A percentile compares a stretch with the other conserved stretches of the same genome.
Evolutionary conservation across 2,113 vertebrate species (phyloP).

Genomic region (Ardeotis arabs): DNA sequence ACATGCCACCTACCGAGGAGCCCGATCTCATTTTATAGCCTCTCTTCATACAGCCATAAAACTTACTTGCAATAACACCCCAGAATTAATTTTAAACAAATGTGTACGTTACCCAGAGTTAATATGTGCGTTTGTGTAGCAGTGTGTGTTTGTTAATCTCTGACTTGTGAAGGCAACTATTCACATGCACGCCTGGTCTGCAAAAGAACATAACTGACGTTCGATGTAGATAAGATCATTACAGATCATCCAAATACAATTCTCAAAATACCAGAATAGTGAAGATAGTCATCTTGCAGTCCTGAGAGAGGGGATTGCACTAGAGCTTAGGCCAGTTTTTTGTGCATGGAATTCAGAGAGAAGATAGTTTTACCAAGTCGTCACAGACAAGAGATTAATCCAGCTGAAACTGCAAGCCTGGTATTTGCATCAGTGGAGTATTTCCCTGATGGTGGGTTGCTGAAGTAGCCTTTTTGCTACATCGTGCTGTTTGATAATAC

Average conservation of each 20-base stretch:
- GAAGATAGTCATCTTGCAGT: background rate
- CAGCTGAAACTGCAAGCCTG: background rate
- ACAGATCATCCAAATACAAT: background rate
- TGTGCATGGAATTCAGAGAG: background rate
- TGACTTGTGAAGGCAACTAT: background rate
- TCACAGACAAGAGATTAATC: background rate
- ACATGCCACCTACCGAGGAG: constrained; percentile 22
- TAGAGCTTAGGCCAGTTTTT: background rate
- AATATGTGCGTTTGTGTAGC: background rate
- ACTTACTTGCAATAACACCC: background rate
- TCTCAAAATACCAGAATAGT: background rate
- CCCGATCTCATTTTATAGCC: constrained; percentile 20
- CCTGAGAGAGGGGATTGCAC: background rate
- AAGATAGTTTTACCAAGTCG: background rate
- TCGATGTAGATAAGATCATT: background rate
- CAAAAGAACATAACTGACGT: background rate
- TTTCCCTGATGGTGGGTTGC: background rate
- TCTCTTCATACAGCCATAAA: constrained; percentile 16
- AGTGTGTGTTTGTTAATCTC: background rate
- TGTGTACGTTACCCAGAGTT: background rate
- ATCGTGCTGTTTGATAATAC: background rate
- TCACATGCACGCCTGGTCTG: background rate
- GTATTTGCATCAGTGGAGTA: background rate
- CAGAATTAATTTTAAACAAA: constrained; percentile 44
- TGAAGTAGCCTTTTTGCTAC: background rate